Evolutionary conservation across 2,113 vertebrate genomes (phyloP).

Genomic region (Nyctibius bracteatus): DNA sequence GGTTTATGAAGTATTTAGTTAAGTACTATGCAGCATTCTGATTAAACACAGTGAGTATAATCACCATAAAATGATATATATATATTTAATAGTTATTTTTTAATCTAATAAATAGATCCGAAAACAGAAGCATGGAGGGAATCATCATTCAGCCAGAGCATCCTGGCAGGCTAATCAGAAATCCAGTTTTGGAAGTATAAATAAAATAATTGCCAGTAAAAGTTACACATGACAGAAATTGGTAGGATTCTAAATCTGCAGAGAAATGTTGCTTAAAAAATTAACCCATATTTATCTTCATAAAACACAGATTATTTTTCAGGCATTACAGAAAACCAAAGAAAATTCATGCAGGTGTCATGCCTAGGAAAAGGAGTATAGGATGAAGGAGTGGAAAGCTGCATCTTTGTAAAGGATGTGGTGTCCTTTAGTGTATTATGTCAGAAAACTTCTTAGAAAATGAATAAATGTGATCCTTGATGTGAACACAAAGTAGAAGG

Average conservation of each 20-base stretch:
- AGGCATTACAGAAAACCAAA: background rate
- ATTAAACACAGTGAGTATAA: background rate
- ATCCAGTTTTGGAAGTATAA: background rate
- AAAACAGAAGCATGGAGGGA: background rate
- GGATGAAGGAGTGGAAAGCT: background rate
- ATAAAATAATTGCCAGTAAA: background rate
- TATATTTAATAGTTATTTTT: background rate
- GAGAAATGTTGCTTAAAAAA: background rate
- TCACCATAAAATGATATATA: background rate
- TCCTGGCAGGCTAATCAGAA: conserved; percentile 2
- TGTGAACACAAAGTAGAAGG: background rate
- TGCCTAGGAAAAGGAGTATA: background rate
- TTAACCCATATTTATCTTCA: background rate
- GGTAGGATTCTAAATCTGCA: background rate
- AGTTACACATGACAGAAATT: background rate
- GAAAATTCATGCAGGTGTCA: background rate
- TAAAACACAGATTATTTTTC: background rate
- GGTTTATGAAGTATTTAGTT: background rate
- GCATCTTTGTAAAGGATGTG: background rate
- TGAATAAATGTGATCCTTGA: background rate
- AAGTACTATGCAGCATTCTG: background rate
- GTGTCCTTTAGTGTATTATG: background rate
- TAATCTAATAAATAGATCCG: background rate
- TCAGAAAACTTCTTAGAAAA: background rate
- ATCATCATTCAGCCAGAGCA: background rate